phyloP scores from a whole-genome alignment of 2,113 vertebrate species.

The Acanthochromis polyacanthus region DNA sequence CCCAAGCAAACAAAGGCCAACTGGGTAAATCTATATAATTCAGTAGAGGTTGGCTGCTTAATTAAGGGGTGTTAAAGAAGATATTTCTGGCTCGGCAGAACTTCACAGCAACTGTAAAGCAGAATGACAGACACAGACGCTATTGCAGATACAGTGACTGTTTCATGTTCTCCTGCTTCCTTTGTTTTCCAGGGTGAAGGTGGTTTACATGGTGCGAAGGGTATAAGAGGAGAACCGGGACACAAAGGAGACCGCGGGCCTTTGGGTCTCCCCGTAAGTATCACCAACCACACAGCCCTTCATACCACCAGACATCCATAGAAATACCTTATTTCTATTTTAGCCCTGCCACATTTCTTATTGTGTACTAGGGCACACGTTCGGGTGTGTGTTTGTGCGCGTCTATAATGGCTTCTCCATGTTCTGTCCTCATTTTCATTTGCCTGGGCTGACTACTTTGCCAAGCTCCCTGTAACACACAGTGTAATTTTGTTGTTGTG shows the following conservation, averaged over 20 bases:
- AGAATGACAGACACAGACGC: neutral
- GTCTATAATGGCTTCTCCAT: slow-evolving; percentile 41
- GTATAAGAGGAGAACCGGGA: slow-evolving; percentile 95
- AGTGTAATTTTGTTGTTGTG: slow-evolving; percentile 73
- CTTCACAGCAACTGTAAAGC: too few species aligned
- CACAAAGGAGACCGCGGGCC: slow-evolving; percentile 99
- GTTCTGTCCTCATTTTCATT: slow-evolving; percentile 66
- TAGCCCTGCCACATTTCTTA: slow-evolving; percentile 10
- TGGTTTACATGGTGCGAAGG: slow-evolving; percentile 97
- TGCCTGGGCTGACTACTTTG: slow-evolving; percentile 59
- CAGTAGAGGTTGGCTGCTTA: too few species aligned
- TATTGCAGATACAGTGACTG: neutral
- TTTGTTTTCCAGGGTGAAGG: slow-evolving; percentile 91
- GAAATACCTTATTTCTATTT: slow-evolving; percentile 3
- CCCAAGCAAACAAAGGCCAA: too few species aligned
- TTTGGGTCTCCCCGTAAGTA: slow-evolving; percentile 98
- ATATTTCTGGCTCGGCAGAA: too few species aligned
- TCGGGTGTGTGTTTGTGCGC: slow-evolving; percentile 2
- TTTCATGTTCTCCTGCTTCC: neutral
- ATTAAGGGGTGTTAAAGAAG: too few species aligned
- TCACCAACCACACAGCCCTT: slow-evolving; percentile 34
- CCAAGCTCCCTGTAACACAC: slow-evolving; percentile 64
- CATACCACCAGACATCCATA: slow-evolving; percentile 4
- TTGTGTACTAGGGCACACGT: slow-evolving; percentile 5
- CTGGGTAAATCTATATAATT: too few species aligned